phyloP scores from a whole-genome alignment of 2,113 vertebrate species.

The Columbina picui region DNA sequence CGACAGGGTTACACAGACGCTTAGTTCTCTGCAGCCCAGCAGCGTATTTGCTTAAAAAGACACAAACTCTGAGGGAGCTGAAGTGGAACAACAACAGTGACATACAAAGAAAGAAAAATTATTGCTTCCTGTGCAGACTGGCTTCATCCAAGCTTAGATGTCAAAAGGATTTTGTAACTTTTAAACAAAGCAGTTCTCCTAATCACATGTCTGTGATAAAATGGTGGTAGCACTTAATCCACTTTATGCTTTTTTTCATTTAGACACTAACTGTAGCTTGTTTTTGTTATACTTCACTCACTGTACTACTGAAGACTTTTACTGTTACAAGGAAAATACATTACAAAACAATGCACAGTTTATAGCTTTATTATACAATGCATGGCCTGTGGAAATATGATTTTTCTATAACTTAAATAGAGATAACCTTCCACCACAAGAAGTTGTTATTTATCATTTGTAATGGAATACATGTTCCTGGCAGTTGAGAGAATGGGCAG shows the following conservation, averaged over 20 bases:
- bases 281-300: neutral
- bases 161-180: constrained; percentile 39
- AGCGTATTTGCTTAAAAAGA: constrained; percentile 5
- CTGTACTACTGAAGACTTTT: neutral
- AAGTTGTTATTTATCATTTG: neutral
- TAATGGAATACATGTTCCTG: neutral
- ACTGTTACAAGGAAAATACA: neutral
- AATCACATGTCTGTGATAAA: neutral
- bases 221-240: constrained; percentile 21
- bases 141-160: constrained; percentile 10
- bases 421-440: neutral
- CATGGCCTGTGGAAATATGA: neutral
- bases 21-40: neutral
- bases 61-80: neutral
- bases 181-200: constrained; percentile 25
- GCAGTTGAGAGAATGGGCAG: neutral
- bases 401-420: neutral
- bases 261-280: neutral
- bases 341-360: neutral
- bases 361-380: neutral
- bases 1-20: neutral
- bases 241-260: neutral
- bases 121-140: constrained; percentile 37
- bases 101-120: neutral
- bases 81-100: neutral